These are phyloP conservation scores for Bombus superbus DNA, from an alignment of 1,140 invertebrate species.

Conservation along the genomic window DNA sequence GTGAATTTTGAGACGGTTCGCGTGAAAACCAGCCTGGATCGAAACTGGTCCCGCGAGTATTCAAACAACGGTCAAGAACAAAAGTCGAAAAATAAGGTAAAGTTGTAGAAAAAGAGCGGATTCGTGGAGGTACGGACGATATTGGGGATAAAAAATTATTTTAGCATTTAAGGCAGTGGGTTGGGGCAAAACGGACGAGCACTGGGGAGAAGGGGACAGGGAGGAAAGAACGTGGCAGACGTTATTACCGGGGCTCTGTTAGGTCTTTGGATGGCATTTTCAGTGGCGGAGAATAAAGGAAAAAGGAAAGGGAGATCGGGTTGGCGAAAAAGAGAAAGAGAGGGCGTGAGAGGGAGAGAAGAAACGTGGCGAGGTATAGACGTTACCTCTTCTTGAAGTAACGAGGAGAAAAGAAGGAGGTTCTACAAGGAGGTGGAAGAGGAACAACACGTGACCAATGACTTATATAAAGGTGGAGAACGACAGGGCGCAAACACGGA, in stretches of 20 bases:
- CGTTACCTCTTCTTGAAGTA: constrained; percentile 71
- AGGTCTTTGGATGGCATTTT: constrained; percentile 68
- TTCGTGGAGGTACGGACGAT: background rate
- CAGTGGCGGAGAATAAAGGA: constrained; percentile 48
- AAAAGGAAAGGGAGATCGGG: constrained; percentile 45
- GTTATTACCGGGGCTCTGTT: constrained; percentile 31
- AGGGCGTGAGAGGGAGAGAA: constrained; percentile 12
- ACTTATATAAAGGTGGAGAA: constrained; percentile 81
- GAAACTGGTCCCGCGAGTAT: constrained; percentile 48
- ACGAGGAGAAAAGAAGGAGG: constrained; percentile 59
- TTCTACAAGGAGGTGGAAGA: constrained; percentile 53
- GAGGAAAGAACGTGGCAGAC: constrained; percentile 2
- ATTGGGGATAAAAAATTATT: constrained; percentile 49
- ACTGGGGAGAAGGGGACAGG: background rate
- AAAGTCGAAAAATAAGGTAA: constrained; percentile 4
- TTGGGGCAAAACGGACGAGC: background rate
- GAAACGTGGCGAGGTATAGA: constrained; percentile 31
- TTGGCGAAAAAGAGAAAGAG: constrained; percentile 34
- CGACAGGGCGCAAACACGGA: constrained; percentile 79
- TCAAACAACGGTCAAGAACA: constrained; percentile 1
- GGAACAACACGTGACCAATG: constrained; percentile 81
- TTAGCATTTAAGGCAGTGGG: constrained; percentile 37
- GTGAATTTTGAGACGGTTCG: background rate
- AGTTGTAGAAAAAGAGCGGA: background rate
- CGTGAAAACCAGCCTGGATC: constrained; percentile 24